Evolutionary conservation across 2,797 vertebrate genomes (phyloP), one percentile per base, ranked within the genome.

Genomic region (Adrianichthys oophorus): DNA sequence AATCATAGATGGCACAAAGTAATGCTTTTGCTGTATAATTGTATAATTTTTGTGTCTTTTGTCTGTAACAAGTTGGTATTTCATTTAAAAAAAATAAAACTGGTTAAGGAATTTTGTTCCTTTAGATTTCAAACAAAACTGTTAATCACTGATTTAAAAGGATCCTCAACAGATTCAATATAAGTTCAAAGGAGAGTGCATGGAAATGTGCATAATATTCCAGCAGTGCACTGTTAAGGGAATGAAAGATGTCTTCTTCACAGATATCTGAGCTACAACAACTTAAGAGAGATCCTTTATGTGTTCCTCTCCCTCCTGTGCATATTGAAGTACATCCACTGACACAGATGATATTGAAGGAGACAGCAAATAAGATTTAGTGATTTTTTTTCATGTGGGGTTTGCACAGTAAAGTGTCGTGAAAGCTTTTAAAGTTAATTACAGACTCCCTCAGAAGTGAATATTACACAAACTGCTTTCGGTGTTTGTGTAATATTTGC

Each of bases 61-160:
- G 90, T 90, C 91, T 92, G 91, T 90, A 92, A 89, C 88, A 89
- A 91, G 87, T 87, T 87, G 86, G 89, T 85, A 73, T 87, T 86
- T 90, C 91, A 92, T 93, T 4, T 24, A 4, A 4, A 24, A 24
- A 4, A 24, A 24, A 94, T 94, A 86, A 24, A 24, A 24, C 2
- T 24, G 23, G 6, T 26, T n/a, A n/a, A 5, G 24, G 24, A 26
- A 26, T 26, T 26, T 26, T 2, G 24, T 5, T 26, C 2, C 6
- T 4, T 26, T 26, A 4, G 4, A 65, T 83, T 83, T 78, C 54
- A 68, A 54, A 69, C 48, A 68, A 54, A 58, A 75, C 37, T 55
- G n/a, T 67, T 78, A 6, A 1, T 70, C 54, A 54, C 44, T 48
- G 40, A 73, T 66, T 53, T 69, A 71, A 75, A 79, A 66, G 40